Percentiles rank a stretch among this genome's conserved stretches.
phyloP scores from a whole-genome alignment of 2,797 vertebrate species.

The Phyllotis vaccarum region DNA sequence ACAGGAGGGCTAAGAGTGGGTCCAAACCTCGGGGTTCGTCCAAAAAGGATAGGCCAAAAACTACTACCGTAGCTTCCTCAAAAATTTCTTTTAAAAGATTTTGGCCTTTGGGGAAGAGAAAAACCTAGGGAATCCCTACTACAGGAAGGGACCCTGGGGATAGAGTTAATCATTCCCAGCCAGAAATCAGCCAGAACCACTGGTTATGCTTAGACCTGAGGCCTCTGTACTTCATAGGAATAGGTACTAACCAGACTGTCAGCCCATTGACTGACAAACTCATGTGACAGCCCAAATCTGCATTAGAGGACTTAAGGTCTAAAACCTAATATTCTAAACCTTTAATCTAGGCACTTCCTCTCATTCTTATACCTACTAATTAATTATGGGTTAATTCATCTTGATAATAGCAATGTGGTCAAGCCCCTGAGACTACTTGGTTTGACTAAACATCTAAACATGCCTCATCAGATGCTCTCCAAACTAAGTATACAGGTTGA shows the following conservation, averaged over 20 bases:
- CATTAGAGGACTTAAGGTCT: not conserved
- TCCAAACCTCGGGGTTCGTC: no score
- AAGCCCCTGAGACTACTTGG: not conserved
- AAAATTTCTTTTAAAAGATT: not conserved
- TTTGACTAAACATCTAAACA: no score
- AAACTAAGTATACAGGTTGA: not conserved
- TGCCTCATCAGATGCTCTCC: not conserved
- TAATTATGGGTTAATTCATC: not conserved
- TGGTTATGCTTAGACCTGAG: no score
- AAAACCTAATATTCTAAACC: not conserved
- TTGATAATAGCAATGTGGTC: not conserved
- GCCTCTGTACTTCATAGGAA: no score
- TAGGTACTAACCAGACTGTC: not conserved
- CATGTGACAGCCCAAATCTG: not conserved
- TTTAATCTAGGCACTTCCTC: not conserved
- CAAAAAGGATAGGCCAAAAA: no score
- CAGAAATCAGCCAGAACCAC: not conserved
- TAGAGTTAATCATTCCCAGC: not conserved
- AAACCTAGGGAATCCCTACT: not conserved
- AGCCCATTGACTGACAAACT: not conserved
- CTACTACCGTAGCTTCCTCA: not conserved
- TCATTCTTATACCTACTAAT: not conserved
- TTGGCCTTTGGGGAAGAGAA: not conserved
- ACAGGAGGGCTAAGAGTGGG: no score
- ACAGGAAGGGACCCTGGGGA: not conserved